Base-by-base conservation (phyloP, 1,140 invertebrate genomes). In the Drosophila sucinea region DNA sequence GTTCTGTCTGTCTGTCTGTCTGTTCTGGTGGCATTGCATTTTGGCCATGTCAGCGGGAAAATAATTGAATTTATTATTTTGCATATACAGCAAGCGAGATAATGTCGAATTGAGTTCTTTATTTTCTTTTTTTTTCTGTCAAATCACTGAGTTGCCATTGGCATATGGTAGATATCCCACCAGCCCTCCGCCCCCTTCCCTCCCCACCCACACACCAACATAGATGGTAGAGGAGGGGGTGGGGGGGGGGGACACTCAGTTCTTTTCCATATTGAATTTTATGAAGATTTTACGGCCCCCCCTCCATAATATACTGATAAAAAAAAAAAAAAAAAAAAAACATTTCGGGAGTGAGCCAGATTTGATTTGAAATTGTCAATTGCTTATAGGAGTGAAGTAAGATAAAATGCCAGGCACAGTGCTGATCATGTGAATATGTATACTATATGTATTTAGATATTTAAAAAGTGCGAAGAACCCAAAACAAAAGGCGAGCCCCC, bases 291-390 rank as follows among this genome's bases (percentile, higher is more conserved):
- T 82, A 86, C 67, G 62, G 73, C 51, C 56, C 38, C 70, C 51
- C 56, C 38, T 57, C 69, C 51, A 87, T 82, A 81, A 71, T 79
- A 29, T 69, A 77, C 67, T 67, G 60, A 75, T 70, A 76, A 54
- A 79, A 74, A 74, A 76, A 76, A 17, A 17, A 3, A 47, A 71
- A 77, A 77, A 75, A 74, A 5, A 35, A 73, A 61, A 61, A 30
- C 27, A 75, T 81, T 85, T 85, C 83, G 83, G 83, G 83, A 83
- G 83, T 87, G 83, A 79, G 60, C 67, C 10, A 41, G 30, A 67
- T 67, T 67, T 58, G 60, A 77, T 65, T 60, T 72, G 41, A 25
- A 27, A 78, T 85, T 85, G 73, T 81, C 70, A 70, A 51, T 55
- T 38, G 30, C n/a, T 55, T 23, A n/a, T 38, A 41, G 23, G 17